Evolutionary conservation across 2,113 vertebrate species (phyloP), one percentile per base, ranked within the genome.

Genomic region (Holacanthus passer): DNA sequence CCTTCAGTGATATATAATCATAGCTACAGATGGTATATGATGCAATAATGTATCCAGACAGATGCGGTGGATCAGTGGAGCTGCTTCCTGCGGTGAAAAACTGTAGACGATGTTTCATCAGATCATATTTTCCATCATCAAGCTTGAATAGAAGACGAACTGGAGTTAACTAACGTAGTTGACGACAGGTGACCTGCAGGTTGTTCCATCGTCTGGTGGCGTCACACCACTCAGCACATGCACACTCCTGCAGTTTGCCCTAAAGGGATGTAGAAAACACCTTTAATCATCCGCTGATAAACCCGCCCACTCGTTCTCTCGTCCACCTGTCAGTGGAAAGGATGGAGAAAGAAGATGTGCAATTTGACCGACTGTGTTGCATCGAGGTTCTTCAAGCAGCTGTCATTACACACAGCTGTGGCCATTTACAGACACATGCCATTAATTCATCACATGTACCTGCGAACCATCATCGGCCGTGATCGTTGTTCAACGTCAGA

Each of bases 21-120:
- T 64, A 72, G 2, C 50, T 52, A 8, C 65, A 82, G 73, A 73
- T 56, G 29, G 64, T 43, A 52, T 50, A 47, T 35, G 0, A 35
- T 50, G 71, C 35, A 68, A 74, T 82, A 67, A 63, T 64, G 58
- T 60, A n/a, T 41, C 64, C 48, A 62, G 27, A 56, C 74, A 24
- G 77, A 68, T 12, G 0, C 20, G 13, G 55, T 0, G 52, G 39
- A 58, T 71, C 53, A 45, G 17, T 20, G 37, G 1, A n/a, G 55
- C 12, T 5, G 53, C 13, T 79, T 43, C 58, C 50, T 62, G 0
- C 16, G 32, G 0, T 60, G 24, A 5, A 4, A 37, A 11, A 43
- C 22, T 10, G 3, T 0, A 2, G 31, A 70, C 45, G 7, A 27
- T 6, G 32, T 55, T 55, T 32, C 16, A 35, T 22, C 50, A 22